Evolutionary conservation across 2,888 invertebrate genomes (phyloP), one percentile per base, ranked within the genome.

Genomic region (Siphonodentalium dalli): DNA sequence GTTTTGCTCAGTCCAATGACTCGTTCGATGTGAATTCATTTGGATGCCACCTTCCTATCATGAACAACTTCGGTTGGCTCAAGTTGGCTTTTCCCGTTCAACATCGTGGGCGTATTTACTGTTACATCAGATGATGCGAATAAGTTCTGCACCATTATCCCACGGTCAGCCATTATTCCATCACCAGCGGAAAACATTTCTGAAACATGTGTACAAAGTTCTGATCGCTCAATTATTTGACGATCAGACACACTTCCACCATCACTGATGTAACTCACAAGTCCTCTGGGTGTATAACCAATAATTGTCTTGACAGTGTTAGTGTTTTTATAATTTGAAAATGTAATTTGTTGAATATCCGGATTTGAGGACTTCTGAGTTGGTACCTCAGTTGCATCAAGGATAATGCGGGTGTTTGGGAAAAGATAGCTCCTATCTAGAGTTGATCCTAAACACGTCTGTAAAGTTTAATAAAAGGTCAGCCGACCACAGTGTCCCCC

Each of bases 1-100:
- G 47, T 47, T 47, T 47, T 47, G 13, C 40, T 40, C 9, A 47
- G 39, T 5, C 47, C 47, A 24, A 47, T 47, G 7, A 47, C 13
- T 4, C 47, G 5, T 28, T 47, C 47, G 4, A 47, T 40, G 26
- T 47, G 47, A 13, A 41, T 41, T 15, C 39, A 4, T 18, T 47
- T 47, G 13, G 39, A 41, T 23, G 47, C 38, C 5, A 47, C 40
- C 18, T 27, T 13, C 40, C 47, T 43, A 26, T 47, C 47, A 20
- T 18, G 26, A 13, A 39, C 15, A 13, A 47, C 18, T 27, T 47
- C 28, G 13, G 7, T 15, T 43, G 27, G 13, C 7, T 26, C 27
- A 5, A 47, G 29, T 28, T 47, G 47, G 23, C 15, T 9, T 20
- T 41, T 47, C n/a, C 40, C 40, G n/a, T 42, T 47, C n/a, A 47